These are phyloP conservation scores for Strix uralensis DNA, from an alignment of 2,113 vertebrate species.

Conservation along the genomic window DNA sequence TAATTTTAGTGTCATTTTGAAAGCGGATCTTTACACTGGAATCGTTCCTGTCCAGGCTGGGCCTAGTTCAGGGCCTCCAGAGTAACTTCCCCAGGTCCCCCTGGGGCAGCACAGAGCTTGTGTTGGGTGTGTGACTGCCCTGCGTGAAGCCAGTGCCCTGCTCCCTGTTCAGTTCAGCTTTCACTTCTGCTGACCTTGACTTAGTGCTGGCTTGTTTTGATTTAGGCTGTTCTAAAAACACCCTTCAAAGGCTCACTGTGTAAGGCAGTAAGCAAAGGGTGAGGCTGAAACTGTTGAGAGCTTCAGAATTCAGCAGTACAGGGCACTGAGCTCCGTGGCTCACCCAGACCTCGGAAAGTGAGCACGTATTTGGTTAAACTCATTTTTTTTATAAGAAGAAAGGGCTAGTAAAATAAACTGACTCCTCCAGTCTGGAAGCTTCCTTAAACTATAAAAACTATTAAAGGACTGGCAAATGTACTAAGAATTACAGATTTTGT, in stretches of 20 bases:
- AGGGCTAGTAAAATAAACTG: neutral
- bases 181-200: neutral
- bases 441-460: neutral
- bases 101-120: accelerated
- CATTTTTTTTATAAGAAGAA: neutral
- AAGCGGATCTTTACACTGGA: accelerated
- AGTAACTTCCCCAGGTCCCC: accelerated
- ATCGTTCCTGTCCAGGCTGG: accelerated
- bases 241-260: accelerated
- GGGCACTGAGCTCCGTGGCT: accelerated
- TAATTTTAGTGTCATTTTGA: accelerated
- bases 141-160: too few relatives aligned
- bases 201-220: accelerated
- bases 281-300: neutral
- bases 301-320: neutral
- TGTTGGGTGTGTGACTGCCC: accelerated
- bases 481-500: accelerated
- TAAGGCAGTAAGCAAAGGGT: neutral
- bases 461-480: neutral
- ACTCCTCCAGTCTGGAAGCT: accelerated
- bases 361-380: neutral
- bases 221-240: neutral
- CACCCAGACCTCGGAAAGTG: neutral
- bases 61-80: too few relatives aligned
- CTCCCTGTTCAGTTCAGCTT: too few relatives aligned